Base-by-base conservation (phyloP, 2,888 invertebrate genomes). In the Drosophila borborema region DNA sequence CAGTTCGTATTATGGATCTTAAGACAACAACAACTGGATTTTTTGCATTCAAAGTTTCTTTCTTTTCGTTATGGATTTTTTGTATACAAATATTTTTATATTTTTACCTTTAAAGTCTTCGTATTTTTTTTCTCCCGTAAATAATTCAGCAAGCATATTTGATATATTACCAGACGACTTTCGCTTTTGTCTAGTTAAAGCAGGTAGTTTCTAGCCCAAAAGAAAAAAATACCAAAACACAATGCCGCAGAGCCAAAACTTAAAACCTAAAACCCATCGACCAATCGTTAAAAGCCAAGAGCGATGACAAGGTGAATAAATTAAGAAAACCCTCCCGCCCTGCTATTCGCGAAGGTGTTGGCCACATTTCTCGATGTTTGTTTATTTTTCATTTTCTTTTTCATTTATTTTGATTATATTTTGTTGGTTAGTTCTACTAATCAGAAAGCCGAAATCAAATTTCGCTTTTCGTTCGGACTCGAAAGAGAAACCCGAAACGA, bases 401-500 rank as follows among this genome's bases (percentile, higher is more conserved):
- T 56, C 51, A 23, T 54, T 20, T 54, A 40, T 40, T 58, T 45
- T 45, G 34, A 41, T 45, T 43, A 65, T 53, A 20, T 28, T 68
- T 72, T 34, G 43, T 68, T 31, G 53, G 72, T 85, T 72, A 66
- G 85, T 85, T 85, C 85, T 85, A 85, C 90, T 85, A 85, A 88
- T 86, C 85, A 90, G 90, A 80, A 90, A 85, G 80, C 77, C 68
- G 61, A 90, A 89, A 89, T 89, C 89, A 90, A 85, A 82, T 86
- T 90, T 86, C 90, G 86, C 86, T 90, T 90, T 90, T 86, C 73
- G 87, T 77, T 77, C 46, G 62, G 70, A 78, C 70, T 67, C 73
- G 82, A 90, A 90, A 90, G 90, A 86, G 86, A 86, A 86, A 86
- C 89, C 84, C 84, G 87, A 89, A 70, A 86, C 86, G 83, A 86